phyloP scores from a whole-genome alignment of 1,140 invertebrate species.

The Zaprionus taronus region DNA sequence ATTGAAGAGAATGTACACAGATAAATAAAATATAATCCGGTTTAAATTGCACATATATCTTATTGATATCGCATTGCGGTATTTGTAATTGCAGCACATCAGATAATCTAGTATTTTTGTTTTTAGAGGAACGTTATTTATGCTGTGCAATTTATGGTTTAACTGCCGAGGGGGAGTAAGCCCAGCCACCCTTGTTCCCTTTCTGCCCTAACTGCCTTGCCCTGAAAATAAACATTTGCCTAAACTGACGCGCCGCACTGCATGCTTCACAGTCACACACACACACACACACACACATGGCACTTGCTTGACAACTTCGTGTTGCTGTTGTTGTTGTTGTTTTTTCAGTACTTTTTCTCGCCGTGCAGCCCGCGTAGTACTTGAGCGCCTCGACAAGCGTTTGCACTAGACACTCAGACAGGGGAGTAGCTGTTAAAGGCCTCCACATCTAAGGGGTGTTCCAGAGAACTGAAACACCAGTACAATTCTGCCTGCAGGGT shows the following conservation, averaged over 20 bases:
- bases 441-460: slow-evolving; percentile 27
- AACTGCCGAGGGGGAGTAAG: background rate
- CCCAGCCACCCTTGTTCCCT: background rate
- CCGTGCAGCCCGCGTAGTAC: slow-evolving; percentile 50
- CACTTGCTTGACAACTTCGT: slow-evolving; percentile 5
- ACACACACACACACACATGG: slow-evolving; percentile 15
- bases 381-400: slow-evolving; percentile 57
- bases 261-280: too few species aligned
- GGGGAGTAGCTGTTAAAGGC: slow-evolving; percentile 17
- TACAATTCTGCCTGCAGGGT: background rate
- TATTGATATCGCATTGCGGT: slow-evolving; percentile 22
- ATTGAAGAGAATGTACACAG: background rate
- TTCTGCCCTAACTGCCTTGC: too few species aligned
- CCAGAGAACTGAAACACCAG: slow-evolving; percentile 6
- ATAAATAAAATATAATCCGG: background rate
- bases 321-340: slow-evolving; percentile 25
- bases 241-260: background rate
- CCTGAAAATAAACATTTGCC: background rate
- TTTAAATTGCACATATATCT: slow-evolving; percentile 32
- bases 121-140: background rate
- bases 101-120: background rate
- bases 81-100: background rate
- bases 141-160: background rate
- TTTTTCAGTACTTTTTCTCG: slow-evolving; percentile 8
- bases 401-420: slow-evolving; percentile 40